Conservation (phyloP, 2,888 invertebrate genomes). For the Cetonia aurata region DNA sequence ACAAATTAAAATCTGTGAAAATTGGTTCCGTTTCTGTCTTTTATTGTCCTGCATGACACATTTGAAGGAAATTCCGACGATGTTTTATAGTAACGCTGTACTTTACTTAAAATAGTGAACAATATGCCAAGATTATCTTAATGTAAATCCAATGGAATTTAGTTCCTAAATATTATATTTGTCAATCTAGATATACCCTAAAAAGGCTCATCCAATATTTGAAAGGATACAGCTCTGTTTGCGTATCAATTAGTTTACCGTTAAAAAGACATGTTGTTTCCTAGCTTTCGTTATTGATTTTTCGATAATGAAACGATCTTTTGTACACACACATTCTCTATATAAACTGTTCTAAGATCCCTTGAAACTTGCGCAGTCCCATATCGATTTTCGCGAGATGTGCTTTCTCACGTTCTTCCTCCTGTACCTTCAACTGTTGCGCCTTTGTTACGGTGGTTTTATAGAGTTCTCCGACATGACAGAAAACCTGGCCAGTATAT, state of each 20-base stretch:
- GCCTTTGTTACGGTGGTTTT: conserved; percentile 28
- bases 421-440: conserved; percentile 15
- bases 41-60: too few relatives aligned
- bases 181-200: not conserved
- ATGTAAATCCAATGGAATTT: too few relatives aligned
- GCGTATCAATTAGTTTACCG: conserved; percentile 42
- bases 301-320: conserved; percentile 17
- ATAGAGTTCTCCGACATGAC: conserved; percentile 32
- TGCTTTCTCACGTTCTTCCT: conserved; percentile 3
- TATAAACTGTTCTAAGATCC: not conserved
- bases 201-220: conserved; percentile 27
- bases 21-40: too few relatives aligned
- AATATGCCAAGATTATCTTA: too few relatives aligned
- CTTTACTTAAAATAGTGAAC: too few relatives aligned
- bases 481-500: conserved; percentile 22
- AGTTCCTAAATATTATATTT: too few relatives aligned
- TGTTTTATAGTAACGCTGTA: too few relatives aligned
- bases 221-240: conserved; percentile 14
- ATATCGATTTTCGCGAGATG: conserved; percentile 1
- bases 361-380: not conserved
- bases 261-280: conserved; percentile 24
- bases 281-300: conserved; percentile 8
- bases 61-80: too few relatives aligned
- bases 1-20: too few relatives aligned
- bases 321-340: not conserved